These are phyloP conservation scores for Meloidogyne floridensis DNA, from an alignment of 1,140 invertebrate species.

Conservation along the genomic window DNA sequence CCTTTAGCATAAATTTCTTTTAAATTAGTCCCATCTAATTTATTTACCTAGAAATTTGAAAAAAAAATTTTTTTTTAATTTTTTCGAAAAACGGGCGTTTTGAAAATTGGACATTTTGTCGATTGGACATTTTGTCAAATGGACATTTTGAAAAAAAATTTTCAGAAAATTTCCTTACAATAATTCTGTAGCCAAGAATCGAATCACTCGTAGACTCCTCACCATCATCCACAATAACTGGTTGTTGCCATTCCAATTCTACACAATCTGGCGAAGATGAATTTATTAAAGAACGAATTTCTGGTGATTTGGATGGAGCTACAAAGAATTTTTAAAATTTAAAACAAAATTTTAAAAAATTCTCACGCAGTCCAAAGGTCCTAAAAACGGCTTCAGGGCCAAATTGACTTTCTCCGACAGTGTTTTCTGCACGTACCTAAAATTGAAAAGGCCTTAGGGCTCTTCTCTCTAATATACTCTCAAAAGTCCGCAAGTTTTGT, in stretches of 20 bases:
- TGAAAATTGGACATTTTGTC: too few species aligned
- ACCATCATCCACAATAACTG: slow-evolving; percentile 26
- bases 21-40: slow-evolving; percentile 51
- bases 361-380: slow-evolving; percentile 37
- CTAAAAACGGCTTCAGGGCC: slow-evolving; percentile 57
- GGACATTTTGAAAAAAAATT: too few species aligned
- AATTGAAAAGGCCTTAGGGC: too few species aligned
- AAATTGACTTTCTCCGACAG: slow-evolving; percentile 59
- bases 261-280: slow-evolving; percentile 52
- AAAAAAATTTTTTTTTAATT: too few species aligned
- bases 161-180: slow-evolving; percentile 39
- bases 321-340: slow-evolving; percentile 13
- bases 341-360: not conserved
- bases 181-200: slow-evolving; percentile 57
- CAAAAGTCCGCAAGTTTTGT: too few species aligned
- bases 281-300: slow-evolving; percentile 50
- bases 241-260: slow-evolving; percentile 45
- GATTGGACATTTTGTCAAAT: too few species aligned
- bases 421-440: slow-evolving; percentile 59
- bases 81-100: too few species aligned
- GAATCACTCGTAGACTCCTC: slow-evolving; percentile 25
- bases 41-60: slow-evolving; percentile 51
- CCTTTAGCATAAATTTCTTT: slow-evolving; percentile 58
- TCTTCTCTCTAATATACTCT: too few species aligned
- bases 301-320: slow-evolving; percentile 51